These are phyloP conservation scores for Phortica variegata DNA, from an alignment of 1,140 invertebrate species.

Conservation along the genomic window DNA sequence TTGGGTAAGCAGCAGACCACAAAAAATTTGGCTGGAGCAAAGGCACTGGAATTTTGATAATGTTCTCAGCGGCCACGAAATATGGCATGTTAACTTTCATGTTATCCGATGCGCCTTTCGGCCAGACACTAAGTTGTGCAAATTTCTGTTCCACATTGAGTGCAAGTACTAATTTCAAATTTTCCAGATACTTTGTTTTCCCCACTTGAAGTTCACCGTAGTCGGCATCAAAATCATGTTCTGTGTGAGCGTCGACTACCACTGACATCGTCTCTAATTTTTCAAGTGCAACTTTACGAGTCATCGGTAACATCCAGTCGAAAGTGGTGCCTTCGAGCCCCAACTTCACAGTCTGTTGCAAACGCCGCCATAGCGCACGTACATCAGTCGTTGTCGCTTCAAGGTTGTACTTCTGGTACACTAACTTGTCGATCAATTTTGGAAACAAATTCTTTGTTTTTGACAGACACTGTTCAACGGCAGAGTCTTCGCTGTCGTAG, in stretches of 20 bases:
- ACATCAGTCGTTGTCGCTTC: constrained; percentile 26
- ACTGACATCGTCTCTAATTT: constrained; percentile 32
- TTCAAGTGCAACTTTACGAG: constrained; percentile 23
- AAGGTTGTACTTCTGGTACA: constrained; percentile 25
- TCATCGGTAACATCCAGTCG: constrained; percentile 28
- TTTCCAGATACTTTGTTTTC: constrained; percentile 30
- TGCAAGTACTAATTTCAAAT: constrained; percentile 23
- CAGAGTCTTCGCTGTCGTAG: constrained; percentile 18
- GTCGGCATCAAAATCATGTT: constrained; percentile 28
- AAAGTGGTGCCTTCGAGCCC: constrained; percentile 16
- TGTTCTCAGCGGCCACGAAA: constrained; percentile 24
- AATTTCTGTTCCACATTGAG: background rate
- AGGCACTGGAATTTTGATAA: constrained; percentile 31
- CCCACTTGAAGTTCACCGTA: constrained; percentile 23
- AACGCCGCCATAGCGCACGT: constrained; percentile 26
- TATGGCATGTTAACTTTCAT: background rate
- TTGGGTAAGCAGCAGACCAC: constrained; percentile 43
- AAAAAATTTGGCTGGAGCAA: constrained; percentile 44
- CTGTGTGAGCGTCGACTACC: constrained; percentile 21
- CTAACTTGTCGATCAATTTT: constrained; percentile 35
- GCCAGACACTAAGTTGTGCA: background rate
- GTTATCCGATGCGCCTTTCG: background rate
- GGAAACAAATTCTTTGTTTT: constrained; percentile 25
- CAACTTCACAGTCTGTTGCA: constrained; percentile 27
- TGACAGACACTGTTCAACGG: constrained; percentile 24